Percentiles rank a stretch among this genome's conserved stretches.
phyloP scores from a whole-genome alignment of 92 coral and sea anemone species.

The Zoanthus solanderi region DNA sequence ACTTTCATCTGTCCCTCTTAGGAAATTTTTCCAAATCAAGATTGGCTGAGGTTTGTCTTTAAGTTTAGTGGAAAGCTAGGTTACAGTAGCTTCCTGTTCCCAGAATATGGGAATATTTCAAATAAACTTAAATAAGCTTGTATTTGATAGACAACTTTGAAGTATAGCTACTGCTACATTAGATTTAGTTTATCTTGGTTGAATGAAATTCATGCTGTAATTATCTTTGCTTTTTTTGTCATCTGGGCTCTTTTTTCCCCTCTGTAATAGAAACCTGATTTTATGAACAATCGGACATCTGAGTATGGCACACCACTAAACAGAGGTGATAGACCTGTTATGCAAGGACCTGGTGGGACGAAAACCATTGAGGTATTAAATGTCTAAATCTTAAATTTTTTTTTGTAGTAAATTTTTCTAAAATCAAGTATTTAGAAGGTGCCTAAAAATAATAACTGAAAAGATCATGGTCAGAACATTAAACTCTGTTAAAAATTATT shows the following conservation, averaged over 20 bases:
- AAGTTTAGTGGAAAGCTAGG: too few species aligned
- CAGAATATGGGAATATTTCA: too few species aligned
- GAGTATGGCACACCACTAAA: slow-evolving; percentile 67
- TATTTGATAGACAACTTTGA: not conserved
- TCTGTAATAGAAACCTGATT: slow-evolving; percentile 53
- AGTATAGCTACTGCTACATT: not conserved
- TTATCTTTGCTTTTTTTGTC: not conserved
- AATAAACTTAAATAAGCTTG: too few species aligned
- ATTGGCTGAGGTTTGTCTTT: too few species aligned
- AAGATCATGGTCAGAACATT: not conserved
- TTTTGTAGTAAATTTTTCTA: too few species aligned
- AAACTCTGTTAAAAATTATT: too few species aligned
- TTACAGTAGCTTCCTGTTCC: too few species aligned
- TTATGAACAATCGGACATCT: slow-evolving; percentile 66
- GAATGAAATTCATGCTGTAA: not conserved
- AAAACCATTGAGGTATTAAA: slow-evolving; percentile 28
- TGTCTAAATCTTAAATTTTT: too few species aligned
- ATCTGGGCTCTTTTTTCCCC: not conserved
- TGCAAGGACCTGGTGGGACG: slow-evolving; percentile 27
- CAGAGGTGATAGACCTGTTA: slow-evolving; percentile 46
- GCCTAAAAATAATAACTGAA: too few species aligned
- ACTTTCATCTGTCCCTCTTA: too few species aligned
- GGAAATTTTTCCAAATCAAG: too few species aligned
- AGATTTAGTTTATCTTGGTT: not conserved
- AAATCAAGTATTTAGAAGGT: too few species aligned